Percentiles rank a stretch among this genome's conserved stretches.
Evolutionary conservation across 1,140 invertebrate genomes (phyloP).

Genomic region (Habropoda laboriosa): DNA sequence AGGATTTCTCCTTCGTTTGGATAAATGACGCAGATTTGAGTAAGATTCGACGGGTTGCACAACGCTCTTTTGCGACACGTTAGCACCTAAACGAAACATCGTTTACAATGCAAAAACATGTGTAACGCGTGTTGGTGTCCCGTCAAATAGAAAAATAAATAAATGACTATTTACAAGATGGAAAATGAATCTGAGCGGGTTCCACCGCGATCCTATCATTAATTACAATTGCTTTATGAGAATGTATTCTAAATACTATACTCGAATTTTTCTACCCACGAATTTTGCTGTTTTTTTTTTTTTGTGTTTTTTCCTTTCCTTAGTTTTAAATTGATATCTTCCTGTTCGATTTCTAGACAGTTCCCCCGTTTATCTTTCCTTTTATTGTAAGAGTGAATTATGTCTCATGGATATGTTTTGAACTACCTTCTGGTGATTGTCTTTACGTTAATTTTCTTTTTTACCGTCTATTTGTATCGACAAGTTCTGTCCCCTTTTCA

Average conservation of each 20-base stretch:
- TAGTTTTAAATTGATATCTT: constrained; percentile 11
- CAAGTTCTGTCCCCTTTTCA: not conserved
- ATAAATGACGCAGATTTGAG: constrained; percentile 63
- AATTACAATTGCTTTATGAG: constrained; percentile 62
- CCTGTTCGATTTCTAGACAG: constrained; percentile 11
- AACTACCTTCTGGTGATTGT: constrained; percentile 68
- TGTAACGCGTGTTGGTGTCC: constrained; percentile 30
- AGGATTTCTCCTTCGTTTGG: constrained; percentile 49
- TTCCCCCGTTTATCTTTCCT: not conserved
- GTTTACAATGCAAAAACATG: constrained; percentile 22
- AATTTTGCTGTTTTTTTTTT: constrained; percentile 12
- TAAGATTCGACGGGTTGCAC: constrained; percentile 63
- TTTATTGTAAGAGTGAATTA: constrained; percentile 40
- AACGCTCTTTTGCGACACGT: constrained; percentile 36
- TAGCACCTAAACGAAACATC: constrained; percentile 32
- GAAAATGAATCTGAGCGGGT: constrained; percentile 65
- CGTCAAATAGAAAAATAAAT: constrained; percentile 77
- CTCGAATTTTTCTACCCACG: constrained; percentile 47
- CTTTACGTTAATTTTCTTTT: constrained; percentile 40
- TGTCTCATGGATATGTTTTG: constrained; percentile 66
- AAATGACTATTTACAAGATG: constrained; percentile 76
- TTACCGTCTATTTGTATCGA: constrained; percentile 19
- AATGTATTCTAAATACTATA: constrained; percentile 56
- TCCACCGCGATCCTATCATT: constrained; percentile 56
- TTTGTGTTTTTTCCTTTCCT: not conserved